Evolutionary conservation across 1,140 invertebrate genomes (phyloP), one percentile per base, ranked within the genome.

Genomic region (Zeugodacus cucurbitae): DNA sequence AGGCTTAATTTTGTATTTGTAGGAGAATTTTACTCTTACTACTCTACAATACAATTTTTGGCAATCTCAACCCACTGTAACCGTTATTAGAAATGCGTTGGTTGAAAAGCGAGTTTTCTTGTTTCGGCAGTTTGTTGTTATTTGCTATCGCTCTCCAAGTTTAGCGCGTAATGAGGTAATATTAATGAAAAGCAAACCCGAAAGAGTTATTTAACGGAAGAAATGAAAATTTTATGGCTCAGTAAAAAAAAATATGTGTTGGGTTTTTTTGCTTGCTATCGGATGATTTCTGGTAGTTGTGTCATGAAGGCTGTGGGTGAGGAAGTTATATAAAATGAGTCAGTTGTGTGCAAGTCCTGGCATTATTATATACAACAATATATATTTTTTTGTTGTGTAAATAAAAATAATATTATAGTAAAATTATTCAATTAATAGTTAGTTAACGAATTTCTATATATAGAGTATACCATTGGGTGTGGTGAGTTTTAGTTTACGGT

Each of bases 1-100:
- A 14, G 44, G 44, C 44, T 48, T 14, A 14, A 48, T 48, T 11
- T 48, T 14, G n/a, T n/a, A n/a, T n/a, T n/a, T n/a, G n/a, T n/a
- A n/a, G n/a, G n/a, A n/a, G n/a, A n/a, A n/a, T n/a, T n/a, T n/a
- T n/a, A n/a, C n/a, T 6, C 3, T 44, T 44, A 1, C 1, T 44
- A 44, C 17, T 17, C 14, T 54, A 54, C 2, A 17, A 54, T 3
- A 54, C 11, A 54, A 54, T 17, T 54, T 4, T 17, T 54, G 11
- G 17, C 48, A 54, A 17, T 0, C 14, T 17, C 48, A 54, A 17
- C 48, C 74, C 74, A 82, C 74, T 82, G 37, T 44, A 37, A 8
- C 7, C 20, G 32, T 34, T 34, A 22, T 90, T 91, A 82, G n/a
- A n/a, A n/a, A n/a, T 89, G 91, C 26, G 90, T 89, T 67, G 89